Base-by-base conservation (phyloP, 2,113 vertebrate species). In the Aphelocoma coerulescens region DNA sequence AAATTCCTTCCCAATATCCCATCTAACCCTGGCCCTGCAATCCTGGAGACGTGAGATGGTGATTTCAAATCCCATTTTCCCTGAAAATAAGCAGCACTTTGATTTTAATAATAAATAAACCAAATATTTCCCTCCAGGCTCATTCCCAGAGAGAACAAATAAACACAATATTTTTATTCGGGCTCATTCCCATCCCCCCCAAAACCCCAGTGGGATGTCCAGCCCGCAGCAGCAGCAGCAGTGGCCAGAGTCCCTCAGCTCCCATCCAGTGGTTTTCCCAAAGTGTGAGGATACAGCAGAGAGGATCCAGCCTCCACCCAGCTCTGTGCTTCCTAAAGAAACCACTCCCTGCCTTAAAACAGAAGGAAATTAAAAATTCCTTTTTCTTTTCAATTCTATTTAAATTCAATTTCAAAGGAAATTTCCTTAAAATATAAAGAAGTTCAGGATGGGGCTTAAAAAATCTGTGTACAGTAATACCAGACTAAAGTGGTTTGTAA, bases 1-100 rank as follows among this genome's bases (percentile, higher is more conserved):
- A 3, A 65, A 67, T 67, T 67, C 33, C 49, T 35, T 54, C 76
- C 39, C 51, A 67, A 7, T 1, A 1, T 81, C 77, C 41, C 41
- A 68, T 6, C 63, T 1, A 46, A 0, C 27, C 8, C 51, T 48
- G 13, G 5, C 9, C 13, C 16, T 57, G 4, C 43, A 39, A 2
- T 16, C 46, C 9, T 43, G n/a, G 68, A 88, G 21, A 23, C 1
- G 3, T 4, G 18, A 39, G 41, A 16, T 10, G 4, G 10, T 37
- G 24, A 63, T 37, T 81, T 37, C 11, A 9, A 44, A 51, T 28
- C 6, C 37, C 18, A 24, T 33, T 61, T 57, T 14, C 26, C 16
- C 22, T 7, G 12, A 22, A 11, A 12, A 41, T 7, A 19, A 74
- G 21, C 68, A 54, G 18, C 8, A 14, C 6, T 14, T 18, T 16